Conservation (phyloP, 2,888 invertebrate genomes). For the Clivina fossor region DNA sequence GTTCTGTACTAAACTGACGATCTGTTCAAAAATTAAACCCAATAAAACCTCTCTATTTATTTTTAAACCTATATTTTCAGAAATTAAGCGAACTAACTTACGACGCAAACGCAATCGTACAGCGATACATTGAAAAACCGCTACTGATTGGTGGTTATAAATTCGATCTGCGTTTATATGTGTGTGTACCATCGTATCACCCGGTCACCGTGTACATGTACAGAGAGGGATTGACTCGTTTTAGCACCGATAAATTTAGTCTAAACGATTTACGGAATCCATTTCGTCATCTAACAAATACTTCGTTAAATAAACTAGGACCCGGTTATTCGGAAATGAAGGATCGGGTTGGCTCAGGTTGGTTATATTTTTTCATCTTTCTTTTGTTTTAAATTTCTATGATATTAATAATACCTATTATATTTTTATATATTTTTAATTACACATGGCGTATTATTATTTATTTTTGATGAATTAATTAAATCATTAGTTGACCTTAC, state of each 20-base stretch:
- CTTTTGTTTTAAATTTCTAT: too few relatives aligned
- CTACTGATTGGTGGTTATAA: slow-evolving; percentile 85
- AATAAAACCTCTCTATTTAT: too few relatives aligned
- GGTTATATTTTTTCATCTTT: slow-evolving; percentile 36
- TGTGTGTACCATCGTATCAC: slow-evolving; percentile 83
- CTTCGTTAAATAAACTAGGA: slow-evolving; percentile 86
- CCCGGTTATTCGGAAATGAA: slow-evolving; percentile 81
- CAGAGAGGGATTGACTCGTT: slow-evolving; percentile 78
- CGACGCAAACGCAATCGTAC: slow-evolving; percentile 77
- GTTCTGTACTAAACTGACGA: too few relatives aligned
- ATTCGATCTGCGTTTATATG: slow-evolving; percentile 88
- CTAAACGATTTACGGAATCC: slow-evolving; percentile 80
- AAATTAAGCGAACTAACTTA: slow-evolving; percentile 76
- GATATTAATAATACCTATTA: too few relatives aligned
- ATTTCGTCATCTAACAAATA: slow-evolving; percentile 88
- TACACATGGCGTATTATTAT: too few relatives aligned
- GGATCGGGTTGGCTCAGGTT: slow-evolving; percentile 79
- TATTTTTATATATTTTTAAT: too few relatives aligned
- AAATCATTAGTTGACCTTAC: too few relatives aligned
- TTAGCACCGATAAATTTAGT: slow-evolving; percentile 83
- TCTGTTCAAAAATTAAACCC: too few relatives aligned
- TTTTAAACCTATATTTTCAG: slow-evolving; percentile 58
- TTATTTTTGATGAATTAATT: too few relatives aligned
- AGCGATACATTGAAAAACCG: slow-evolving; percentile 77
- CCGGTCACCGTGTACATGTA: slow-evolving; percentile 87